phyloP scores from a whole-genome alignment of 2,797 vertebrate species.

The Tragelaphus eurycerus region DNA sequence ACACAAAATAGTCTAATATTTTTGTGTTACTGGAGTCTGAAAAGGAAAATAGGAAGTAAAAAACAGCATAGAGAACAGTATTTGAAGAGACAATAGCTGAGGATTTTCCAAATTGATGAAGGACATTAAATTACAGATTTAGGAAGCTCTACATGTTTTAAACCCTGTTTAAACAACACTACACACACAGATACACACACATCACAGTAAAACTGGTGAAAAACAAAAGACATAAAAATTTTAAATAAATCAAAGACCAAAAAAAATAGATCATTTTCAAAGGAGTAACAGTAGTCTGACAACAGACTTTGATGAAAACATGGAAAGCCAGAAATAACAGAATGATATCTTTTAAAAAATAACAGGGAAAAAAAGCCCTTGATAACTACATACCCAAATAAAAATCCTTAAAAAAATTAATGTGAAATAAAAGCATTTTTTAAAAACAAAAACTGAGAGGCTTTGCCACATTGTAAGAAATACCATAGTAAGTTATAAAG shows the following conservation, averaged over 20 bases:
- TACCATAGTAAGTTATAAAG: background rate
- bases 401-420: background rate
- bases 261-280: background rate
- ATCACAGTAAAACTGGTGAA: background rate
- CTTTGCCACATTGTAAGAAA: background rate
- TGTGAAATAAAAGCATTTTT: background rate
- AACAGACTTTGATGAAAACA: conserved; percentile 24
- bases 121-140: background rate
- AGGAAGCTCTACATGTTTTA: background rate
- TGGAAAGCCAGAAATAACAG: background rate
- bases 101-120: background rate
- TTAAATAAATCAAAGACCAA: background rate
- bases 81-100: background rate
- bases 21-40: background rate
- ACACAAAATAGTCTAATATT: background rate
- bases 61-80: background rate
- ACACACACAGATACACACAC: background rate
- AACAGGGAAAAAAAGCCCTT: background rate
- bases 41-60: background rate
- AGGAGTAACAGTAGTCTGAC: background rate
- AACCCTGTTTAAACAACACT: background rate
- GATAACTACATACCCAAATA: background rate
- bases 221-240: background rate
- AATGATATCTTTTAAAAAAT: background rate
- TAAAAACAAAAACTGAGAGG: background rate